These are phyloP conservation scores for Medauroidea extradentata DNA, from an alignment of 1,140 invertebrate genomes.

Conservation along the genomic window DNA sequence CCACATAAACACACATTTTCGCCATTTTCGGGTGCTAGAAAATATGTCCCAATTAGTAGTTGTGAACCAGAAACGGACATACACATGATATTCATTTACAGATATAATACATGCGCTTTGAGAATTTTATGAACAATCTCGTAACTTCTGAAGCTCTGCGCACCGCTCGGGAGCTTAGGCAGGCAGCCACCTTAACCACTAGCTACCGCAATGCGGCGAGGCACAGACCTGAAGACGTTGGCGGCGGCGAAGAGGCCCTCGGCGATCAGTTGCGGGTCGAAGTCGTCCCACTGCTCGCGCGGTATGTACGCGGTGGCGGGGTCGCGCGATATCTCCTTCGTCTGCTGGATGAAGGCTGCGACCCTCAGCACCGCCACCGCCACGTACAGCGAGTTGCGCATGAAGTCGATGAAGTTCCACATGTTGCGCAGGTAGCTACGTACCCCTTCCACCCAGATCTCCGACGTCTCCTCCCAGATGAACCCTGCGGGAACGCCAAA, in stretches of 20 bases:
- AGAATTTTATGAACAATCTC: no score
- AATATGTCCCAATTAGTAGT: no score
- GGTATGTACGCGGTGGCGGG: constrained; percentile 65
- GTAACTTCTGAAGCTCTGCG: no score
- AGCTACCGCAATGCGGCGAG: no score
- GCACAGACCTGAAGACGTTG: constrained; percentile 74
- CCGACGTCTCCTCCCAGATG: constrained; percentile 86
- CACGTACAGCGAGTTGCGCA: constrained; percentile 80
- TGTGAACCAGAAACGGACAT: no score
- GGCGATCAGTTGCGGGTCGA: constrained; percentile 90
- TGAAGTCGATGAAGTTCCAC: constrained; percentile 97
- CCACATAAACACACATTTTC: no score
- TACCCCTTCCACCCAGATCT: constrained; percentile 81
- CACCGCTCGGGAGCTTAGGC: no score
- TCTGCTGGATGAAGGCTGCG: constrained; percentile 73
- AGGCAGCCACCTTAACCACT: no score
- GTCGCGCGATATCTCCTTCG: constrained; percentile 58
- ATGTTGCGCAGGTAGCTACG: constrained; percentile 80
- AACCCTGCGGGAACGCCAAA: no score
- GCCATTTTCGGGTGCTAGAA: no score
- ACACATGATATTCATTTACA: no score
- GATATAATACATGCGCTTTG: no score
- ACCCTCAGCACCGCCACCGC: constrained; percentile 68
- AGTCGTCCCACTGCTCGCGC: constrained; percentile 84
- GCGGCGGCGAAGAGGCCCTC: constrained; percentile 93